Base-by-base conservation (phyloP, 2,888 invertebrate species). In the Acheta domesticus region DNA sequence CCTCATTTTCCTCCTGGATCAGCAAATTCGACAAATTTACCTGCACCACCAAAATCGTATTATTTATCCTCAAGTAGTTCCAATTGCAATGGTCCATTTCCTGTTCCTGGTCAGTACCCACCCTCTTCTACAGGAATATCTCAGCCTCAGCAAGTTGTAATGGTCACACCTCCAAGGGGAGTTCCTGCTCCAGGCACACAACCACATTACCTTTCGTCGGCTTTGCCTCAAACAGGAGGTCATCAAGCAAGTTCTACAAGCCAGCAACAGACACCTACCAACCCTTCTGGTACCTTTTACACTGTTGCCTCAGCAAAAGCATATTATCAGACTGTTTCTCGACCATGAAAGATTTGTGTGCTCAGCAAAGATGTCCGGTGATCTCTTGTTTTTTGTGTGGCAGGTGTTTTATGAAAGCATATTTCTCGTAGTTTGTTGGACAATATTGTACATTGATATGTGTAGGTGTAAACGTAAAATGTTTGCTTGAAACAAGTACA, bases 271-370 rank as follows among this genome's bases (percentile, higher is more conserved):
- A 76, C 81, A 21, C n/a, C 73, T 50, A 12, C 77, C 36, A 74
- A 20, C 48, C 49, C 48, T 36, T 74, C 77, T 50, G 50, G 49
- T 62, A 36, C 82, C 49, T 82, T 82, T 76, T 79, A 79, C 36
- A 81, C 82, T 75, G 82, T 79, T 11, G 82, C 80, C 21, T 80
- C 82, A 23, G 82, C 82, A 49, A 82, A 82, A 77, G 82, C 82
- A 48, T 82, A 82, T 73, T 82, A 79, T 78, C 80, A 80, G 8
- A 79, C 80, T 49, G 74, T 77, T 48, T 62, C 62, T n/a, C 62
- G 62, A 62, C 62, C 62, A 19, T 62, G 62, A 62, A 62, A n/a
- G 14, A 62, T 62, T 14, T 62, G 14, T 62, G 62, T 12, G n/a
- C n/a, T 62, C 62, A 62, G 36, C 36, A 36, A 36, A 62, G 62